Evolutionary conservation across 2,888 invertebrate genomes (phyloP).

Genomic region (Pyrrhia umbra): DNA sequence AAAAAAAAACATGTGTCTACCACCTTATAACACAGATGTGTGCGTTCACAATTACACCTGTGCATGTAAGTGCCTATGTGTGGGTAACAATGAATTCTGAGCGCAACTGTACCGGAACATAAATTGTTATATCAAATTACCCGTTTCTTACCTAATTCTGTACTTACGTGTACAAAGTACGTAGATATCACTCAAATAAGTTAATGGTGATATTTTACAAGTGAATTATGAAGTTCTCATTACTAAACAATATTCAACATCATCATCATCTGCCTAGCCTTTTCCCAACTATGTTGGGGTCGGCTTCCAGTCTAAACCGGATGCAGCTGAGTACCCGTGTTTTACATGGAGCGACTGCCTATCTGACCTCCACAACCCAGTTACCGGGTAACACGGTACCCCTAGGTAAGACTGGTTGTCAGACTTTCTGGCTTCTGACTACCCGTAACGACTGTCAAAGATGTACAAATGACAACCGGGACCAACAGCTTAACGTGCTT

Average conservation of each 20-base stretch:
- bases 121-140: constrained; percentile 68
- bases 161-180: constrained; percentile 25
- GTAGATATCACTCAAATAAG: constrained; percentile 32
- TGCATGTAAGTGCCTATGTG: constrained; percentile 14
- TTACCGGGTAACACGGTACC: too few relatives aligned
- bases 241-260: too few relatives aligned
- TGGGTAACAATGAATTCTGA: constrained; percentile 60
- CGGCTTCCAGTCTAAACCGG: neutral
- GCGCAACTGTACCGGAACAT: constrained; percentile 70
- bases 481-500: too few relatives aligned
- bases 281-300: neutral
- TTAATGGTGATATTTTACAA: constrained; percentile 23
- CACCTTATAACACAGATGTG: constrained; percentile 37
- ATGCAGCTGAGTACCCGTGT: too few relatives aligned
- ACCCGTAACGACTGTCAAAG: too few relatives aligned
- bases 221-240: neutral
- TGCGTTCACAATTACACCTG: constrained; percentile 44
- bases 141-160: constrained; percentile 61
- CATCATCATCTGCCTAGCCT: too few relatives aligned
- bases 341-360: too few relatives aligned
- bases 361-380: too few relatives aligned
- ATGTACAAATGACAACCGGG: too few relatives aligned
- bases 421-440: too few relatives aligned
- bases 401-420: too few relatives aligned
- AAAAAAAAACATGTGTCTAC: constrained; percentile 1